phyloP scores from a whole-genome alignment of 2,113 vertebrate species.

The Halichoerus grypus region DNA sequence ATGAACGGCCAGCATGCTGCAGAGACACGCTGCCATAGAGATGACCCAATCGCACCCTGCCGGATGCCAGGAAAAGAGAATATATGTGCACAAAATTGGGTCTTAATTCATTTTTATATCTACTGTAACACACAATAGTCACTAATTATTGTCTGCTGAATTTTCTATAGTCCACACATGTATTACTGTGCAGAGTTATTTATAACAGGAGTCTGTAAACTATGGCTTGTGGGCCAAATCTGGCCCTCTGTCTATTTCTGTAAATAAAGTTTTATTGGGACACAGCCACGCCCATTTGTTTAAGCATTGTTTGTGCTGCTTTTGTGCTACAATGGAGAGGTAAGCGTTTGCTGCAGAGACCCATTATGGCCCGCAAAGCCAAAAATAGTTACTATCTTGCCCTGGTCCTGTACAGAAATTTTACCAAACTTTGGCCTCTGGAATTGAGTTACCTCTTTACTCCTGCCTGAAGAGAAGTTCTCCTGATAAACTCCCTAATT shows the following conservation, averaged over 20 bases:
- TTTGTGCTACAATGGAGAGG: not conserved
- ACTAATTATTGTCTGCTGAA: not conserved
- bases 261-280: slow-evolving; percentile 35
- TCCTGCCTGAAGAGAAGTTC: not conserved
- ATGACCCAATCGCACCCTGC: not conserved
- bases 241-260: not conserved
- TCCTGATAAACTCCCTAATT: not conserved
- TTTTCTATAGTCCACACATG: not conserved
- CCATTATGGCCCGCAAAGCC: not conserved
- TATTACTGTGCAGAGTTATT: not conserved
- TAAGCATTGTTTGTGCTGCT: not conserved
- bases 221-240: not conserved
- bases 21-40: not conserved
- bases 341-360: not conserved
- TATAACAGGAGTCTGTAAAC: not conserved
- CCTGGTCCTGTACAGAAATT: not conserved
- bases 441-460: not conserved
- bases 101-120: not conserved
- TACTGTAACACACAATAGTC: not conserved
- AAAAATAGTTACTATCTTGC: not conserved
- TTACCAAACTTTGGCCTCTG: not conserved
- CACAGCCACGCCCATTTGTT: not conserved
- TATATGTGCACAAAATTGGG: rapidly evolving
- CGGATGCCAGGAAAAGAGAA: not conserved
- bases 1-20: rapidly evolving